Evolutionary conservation across 2,113 vertebrate genomes (phyloP), one percentile per base, ranked within the genome.

Genomic region (Bostrychus sinensis): DNA sequence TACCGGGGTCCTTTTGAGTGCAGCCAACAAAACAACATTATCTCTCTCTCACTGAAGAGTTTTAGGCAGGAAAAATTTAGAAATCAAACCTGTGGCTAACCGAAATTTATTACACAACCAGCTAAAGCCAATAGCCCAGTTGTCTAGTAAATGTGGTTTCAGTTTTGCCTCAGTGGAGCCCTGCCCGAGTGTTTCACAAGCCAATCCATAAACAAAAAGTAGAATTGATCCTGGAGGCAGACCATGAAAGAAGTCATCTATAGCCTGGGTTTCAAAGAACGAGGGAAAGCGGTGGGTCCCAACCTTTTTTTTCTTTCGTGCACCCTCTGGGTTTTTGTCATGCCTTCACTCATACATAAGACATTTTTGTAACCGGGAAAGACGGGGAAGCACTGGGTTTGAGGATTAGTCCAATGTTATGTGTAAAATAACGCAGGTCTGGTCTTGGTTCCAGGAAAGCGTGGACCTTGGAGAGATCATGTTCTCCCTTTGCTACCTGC

Each of bases 381-480:
- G n/a, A n/a, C n/a, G n/a, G n/a, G n/a, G n/a, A n/a, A n/a, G n/a
- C n/a, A n/a, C n/a, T n/a, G n/a, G n/a, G n/a, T n/a, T n/a, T n/a
- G n/a, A n/a, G n/a, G n/a, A n/a, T n/a, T n/a, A n/a, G n/a, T n/a
- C n/a, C n/a, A 20, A 45, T 22, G 19, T 20, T 22, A 20, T 22
- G 17, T 14, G 12, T 16, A 12, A 1, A 39, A 39, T 14, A 39
- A 39, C 12, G 2, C 12, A 4, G 13, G 19, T 25, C 5, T 17
- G 39, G 43, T 56, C 30, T 71, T 30, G 64, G 30, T 66, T 82
- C 36, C 90, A 99, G 97, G 97, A 99, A 73, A 99, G 95, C 13
- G 96, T 98, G 78, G 97, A 99, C 89, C 92, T 99, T 74, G 97
- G 97, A 11, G 97, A 99, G 92, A 95, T 98, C 93, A 99, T 99